Conservation (phyloP, 1,140 invertebrate species). For the Cheumatopsyche charites region DNA sequence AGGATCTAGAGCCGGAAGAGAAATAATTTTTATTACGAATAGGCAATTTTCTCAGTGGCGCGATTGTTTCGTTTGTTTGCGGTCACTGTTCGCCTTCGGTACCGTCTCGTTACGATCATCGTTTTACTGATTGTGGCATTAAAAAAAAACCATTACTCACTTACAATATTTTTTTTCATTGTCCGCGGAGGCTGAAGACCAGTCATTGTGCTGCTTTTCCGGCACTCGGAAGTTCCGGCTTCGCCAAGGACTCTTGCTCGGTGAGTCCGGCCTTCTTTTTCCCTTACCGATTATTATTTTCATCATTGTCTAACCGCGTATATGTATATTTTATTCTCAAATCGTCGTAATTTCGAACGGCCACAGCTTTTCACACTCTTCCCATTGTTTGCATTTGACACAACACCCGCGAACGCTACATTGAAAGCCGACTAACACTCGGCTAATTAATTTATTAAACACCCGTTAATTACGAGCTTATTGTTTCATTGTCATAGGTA, state of each 20-base stretch:
- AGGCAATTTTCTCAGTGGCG: too few species aligned
- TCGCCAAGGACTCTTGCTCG: slow-evolving; percentile 24
- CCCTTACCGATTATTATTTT: not conserved
- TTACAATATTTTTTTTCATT: slow-evolving; percentile 2
- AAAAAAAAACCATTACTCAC: slow-evolving; percentile 6
- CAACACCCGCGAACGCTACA: not conserved
- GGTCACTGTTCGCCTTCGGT: too few species aligned
- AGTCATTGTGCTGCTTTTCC: slow-evolving; percentile 22
- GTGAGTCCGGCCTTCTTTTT: slow-evolving; percentile 19
- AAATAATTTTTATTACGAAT: too few species aligned
- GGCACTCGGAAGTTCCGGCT: slow-evolving; percentile 29
- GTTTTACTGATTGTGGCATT: too few species aligned
- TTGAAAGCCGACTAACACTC: not conserved
- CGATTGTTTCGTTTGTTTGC: too few species aligned
- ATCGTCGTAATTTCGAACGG: slow-evolving; percentile 3
- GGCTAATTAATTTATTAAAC: slow-evolving; percentile 12
- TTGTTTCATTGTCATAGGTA: slow-evolving; percentile 10
- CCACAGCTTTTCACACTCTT: not conserved
- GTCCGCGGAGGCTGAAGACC: slow-evolving; percentile 11
- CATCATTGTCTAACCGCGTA: too few species aligned
- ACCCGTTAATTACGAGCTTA: slow-evolving; percentile 13
- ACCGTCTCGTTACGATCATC: too few species aligned
- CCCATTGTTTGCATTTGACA: too few species aligned
- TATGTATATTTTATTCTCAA: too few species aligned
- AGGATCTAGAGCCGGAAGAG: too few species aligned